A percentile compares a stretch with the other conserved stretches of the same genome.
Conservation (phyloP, 2,888 invertebrate species). For the Drosophila basisetae region DNA sequence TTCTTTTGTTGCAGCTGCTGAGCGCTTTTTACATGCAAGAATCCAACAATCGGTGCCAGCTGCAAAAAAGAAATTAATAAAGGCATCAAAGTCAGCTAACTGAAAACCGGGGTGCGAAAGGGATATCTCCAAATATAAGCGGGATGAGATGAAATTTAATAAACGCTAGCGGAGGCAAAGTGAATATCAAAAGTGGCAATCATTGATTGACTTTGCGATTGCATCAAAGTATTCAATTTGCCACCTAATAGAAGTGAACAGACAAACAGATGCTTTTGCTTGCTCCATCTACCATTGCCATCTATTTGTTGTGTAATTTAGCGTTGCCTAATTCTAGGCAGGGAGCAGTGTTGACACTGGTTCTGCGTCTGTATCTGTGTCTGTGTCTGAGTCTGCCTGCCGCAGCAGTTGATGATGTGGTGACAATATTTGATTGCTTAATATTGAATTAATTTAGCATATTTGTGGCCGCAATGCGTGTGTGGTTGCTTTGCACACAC, state of each 20-base stretch:
- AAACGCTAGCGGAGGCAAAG: not conserved
- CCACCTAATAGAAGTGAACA: conserved; percentile 40
- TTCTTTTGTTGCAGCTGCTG: conserved; percentile 69
- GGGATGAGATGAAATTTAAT: conserved; percentile 3
- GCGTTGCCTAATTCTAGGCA: conserved; percentile 60
- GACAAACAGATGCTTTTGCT: conserved; percentile 3
- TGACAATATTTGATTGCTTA: conserved; percentile 79
- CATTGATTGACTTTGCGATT: conserved; percentile 43
- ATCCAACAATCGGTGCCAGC: conserved; percentile 56
- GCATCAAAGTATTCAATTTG: conserved; percentile 38
- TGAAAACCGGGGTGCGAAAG: not conserved
- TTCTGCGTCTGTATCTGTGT: not conserved
- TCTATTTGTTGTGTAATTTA: conserved; percentile 67
- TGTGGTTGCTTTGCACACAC: conserved; percentile 45
- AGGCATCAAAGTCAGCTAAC: conserved; percentile 46
- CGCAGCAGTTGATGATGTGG: conserved; percentile 75
- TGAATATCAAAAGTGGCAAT: conserved; percentile 6
- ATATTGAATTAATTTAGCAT: conserved; percentile 79
- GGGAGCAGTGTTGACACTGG: conserved; percentile 39
- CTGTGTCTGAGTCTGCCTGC: conserved; percentile 23
- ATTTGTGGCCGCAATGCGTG: conserved; percentile 64
- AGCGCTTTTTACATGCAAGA: conserved; percentile 64
- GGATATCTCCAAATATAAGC: conserved; percentile 19
- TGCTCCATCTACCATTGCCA: not conserved
- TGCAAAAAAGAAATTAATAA: conserved; percentile 67